Base-by-base conservation (phyloP, 35 echinoderm and acorn worm species). In the Patiria miniata region DNA sequence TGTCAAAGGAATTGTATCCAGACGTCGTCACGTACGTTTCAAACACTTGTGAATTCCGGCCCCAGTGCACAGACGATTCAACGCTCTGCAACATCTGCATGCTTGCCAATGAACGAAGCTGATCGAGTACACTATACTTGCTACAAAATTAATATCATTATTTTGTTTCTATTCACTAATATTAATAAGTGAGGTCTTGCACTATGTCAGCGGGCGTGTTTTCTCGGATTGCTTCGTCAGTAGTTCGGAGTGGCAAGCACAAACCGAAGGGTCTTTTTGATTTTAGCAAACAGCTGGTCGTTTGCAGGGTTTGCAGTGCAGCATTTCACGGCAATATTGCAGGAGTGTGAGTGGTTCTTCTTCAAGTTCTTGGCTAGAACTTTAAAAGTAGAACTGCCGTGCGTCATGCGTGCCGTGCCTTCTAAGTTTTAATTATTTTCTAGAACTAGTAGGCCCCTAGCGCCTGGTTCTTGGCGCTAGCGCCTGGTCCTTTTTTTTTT, bases 281-380 rank as follows among this genome's bases (percentile, higher is more conserved):
- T 12, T 47, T 47, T n/a, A 53, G 47, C 81, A 83, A 83, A 55
- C 39, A 58, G 37, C 19, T 86, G 28, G 40, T 19, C 37, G 73
- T 39, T 47, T n/a, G 28, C 5, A 18, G 57, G 7, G 57, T 60
- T 60, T 73, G 65, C 29, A 10, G 26, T 73, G 65, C 65, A 15
- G 65, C 65, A 22, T 32, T 84, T 12, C 82, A 84, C 39, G 82
- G 82, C 1, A 84, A 84, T 23, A 84, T 84, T 37, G 82, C 82
- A 58, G 82, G 82, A 60, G 28, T 58, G 82, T 84, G 57, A 84
- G 82, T 83, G 8, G 8, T 1, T 39, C n/a, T n/a, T 32, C n/a
- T n/a, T n/a, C n/a, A n/a, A n/a, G n/a, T n/a, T n/a, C n/a, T n/a
- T n/a, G n/a, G n/a, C n/a, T n/a, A n/a, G n/a, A n/a, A n/a, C n/a